A percentile compares a stretch with the other conserved stretches of the same genome.
Evolutionary conservation across 2,888 invertebrate genomes (phyloP).

Genomic region (Lasioglossum lativentre): DNA sequence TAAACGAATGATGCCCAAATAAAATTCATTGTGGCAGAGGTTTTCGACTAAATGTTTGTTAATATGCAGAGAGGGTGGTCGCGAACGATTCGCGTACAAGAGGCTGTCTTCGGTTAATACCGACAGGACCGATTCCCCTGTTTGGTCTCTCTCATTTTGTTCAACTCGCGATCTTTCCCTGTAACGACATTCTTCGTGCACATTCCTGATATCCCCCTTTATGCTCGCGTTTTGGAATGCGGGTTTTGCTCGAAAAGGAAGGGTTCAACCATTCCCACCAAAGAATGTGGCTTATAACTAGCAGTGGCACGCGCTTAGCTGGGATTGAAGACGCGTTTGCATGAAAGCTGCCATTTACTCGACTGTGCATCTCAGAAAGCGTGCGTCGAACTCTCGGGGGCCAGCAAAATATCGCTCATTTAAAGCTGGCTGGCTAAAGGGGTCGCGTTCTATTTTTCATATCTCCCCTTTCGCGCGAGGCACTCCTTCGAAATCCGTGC

Average conservation of each 20-base stretch:
- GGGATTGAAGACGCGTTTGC: slow-evolving; percentile 47
- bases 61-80: not conserved
- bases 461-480: not conserved
- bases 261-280: slow-evolving; percentile 27
- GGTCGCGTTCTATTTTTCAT: slow-evolving; percentile 1
- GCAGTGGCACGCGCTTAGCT: slow-evolving; percentile 24
- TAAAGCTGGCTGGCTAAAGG: not conserved
- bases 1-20: too few species aligned
- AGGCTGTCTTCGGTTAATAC: not conserved
- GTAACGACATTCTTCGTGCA: not conserved
- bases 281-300: slow-evolving; percentile 30
- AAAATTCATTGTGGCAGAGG: too few species aligned
- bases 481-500: not conserved
- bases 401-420: slow-evolving; percentile 3
- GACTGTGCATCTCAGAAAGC: slow-evolving; percentile 16
- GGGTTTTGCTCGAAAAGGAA: slow-evolving; percentile 22
- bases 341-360: slow-evolving; percentile 49
- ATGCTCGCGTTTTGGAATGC: slow-evolving; percentile 26
- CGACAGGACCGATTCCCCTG: not conserved
- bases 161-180: not conserved
- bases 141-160: not conserved
- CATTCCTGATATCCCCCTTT: slow-evolving; percentile 29
- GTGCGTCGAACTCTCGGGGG: slow-evolving; percentile 12
- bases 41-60: too few species aligned
- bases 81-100: not conserved